phyloP scores from a whole-genome alignment of 2,888 invertebrate species.

The Mesorhabditis belari region DNA sequence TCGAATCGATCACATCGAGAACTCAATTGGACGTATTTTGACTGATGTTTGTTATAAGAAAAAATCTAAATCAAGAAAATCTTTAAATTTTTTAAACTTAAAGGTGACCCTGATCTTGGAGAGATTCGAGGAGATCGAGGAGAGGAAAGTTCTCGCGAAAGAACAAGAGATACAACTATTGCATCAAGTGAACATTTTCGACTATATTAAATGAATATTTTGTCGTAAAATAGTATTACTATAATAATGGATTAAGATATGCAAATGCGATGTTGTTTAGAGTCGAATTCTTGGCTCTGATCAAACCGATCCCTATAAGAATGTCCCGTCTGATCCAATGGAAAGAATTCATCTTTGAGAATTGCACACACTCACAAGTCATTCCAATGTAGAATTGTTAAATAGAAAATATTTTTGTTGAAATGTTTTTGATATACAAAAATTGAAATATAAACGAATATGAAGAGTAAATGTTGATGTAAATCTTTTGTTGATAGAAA shows the following conservation, averaged over 20 bases:
- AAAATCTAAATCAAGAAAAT: not conserved
- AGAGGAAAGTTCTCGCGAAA: not conserved
- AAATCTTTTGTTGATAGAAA: no score
- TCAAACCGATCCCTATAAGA: no score
- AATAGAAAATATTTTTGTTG: no score
- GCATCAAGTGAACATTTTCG: not conserved
- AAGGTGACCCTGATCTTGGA: constrained; percentile 14
- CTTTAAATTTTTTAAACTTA: constrained; percentile 8
- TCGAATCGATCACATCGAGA: constrained; percentile 27
- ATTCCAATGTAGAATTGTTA: no score
- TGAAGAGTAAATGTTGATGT: no score
- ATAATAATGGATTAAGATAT: not conserved
- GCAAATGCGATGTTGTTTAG: not conserved
- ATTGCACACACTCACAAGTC: no score
- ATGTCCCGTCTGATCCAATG: no score
- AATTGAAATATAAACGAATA: no score
- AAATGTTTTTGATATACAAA: no score
- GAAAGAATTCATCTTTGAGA: no score
- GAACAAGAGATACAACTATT: constrained; percentile 2
- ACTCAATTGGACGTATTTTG: constrained; percentile 10
- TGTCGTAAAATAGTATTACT: not conserved
- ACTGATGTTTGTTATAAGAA: not conserved
- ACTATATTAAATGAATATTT: not conserved
- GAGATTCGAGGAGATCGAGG: constrained; percentile 4
- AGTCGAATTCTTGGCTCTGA: no score